These are phyloP conservation scores for Alcis repandata DNA, from an alignment of 2,888 invertebrate species.

Conservation along the genomic window DNA sequence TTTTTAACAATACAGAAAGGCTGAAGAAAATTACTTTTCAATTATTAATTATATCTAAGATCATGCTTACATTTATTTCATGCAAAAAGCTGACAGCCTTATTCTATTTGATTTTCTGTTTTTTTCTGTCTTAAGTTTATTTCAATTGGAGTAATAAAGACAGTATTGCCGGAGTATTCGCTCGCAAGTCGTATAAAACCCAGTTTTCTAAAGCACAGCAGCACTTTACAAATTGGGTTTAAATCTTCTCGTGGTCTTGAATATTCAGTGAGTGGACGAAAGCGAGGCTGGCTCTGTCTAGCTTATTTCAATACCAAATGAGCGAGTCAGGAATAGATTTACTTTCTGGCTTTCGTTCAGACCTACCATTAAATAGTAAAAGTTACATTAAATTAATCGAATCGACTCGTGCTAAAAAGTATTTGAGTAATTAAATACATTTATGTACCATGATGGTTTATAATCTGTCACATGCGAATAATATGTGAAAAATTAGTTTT, in stretches of 20 bases:
- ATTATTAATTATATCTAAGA: too few relatives aligned
- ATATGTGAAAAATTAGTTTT: too few relatives aligned
- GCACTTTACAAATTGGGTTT: slow-evolving; percentile 16
- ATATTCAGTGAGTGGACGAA: slow-evolving; percentile 33
- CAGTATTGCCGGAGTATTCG: background rate
- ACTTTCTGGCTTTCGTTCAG: slow-evolving; percentile 17
- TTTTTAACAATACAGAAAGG: too few relatives aligned
- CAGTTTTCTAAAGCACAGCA: slow-evolving; percentile 3
- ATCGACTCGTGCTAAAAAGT: background rate
- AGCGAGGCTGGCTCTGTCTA: slow-evolving; percentile 30
- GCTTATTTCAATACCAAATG: slow-evolving; percentile 38
- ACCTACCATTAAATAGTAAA: slow-evolving; percentile 2
- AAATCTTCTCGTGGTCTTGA: slow-evolving; percentile 28
- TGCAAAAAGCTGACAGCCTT: too few relatives aligned
- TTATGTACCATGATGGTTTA: too few relatives aligned
- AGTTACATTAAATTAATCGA: background rate
- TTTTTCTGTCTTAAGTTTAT: too few relatives aligned
- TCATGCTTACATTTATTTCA: too few relatives aligned
- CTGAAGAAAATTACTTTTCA: too few relatives aligned
- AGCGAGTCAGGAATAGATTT: slow-evolving; percentile 18
- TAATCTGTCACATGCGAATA: too few relatives aligned
- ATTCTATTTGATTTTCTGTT: too few relatives aligned
- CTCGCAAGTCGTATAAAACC: background rate
- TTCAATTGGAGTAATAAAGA: background rate
- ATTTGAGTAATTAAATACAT: too few relatives aligned